These are phyloP conservation scores for Porites divaricata DNA, from an alignment of 92 coral and sea anemone species.

Conservation along the genomic window DNA sequence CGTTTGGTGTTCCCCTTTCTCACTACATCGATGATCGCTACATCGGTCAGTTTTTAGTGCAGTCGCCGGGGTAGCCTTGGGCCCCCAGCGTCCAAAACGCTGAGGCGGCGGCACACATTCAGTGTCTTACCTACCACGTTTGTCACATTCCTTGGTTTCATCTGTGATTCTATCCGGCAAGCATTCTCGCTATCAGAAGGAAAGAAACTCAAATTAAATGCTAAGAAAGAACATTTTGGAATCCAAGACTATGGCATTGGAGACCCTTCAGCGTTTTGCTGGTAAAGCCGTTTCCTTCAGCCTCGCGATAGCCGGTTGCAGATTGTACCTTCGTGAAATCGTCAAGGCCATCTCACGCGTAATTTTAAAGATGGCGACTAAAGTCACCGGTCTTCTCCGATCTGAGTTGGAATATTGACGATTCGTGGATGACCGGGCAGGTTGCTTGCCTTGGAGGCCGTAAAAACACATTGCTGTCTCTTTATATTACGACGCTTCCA, in stretches of 20 bases:
- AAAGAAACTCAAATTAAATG: not conserved
- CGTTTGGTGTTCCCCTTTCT: slow-evolving; percentile 35
- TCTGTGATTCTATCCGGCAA: slow-evolving; percentile 8
- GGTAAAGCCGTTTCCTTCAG: not conserved
- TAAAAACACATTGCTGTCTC: slow-evolving; percentile 40
- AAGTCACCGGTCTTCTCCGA: slow-evolving; percentile 15
- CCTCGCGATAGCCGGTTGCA: no score
- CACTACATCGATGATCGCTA: slow-evolving; percentile 54
- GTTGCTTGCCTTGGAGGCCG: slow-evolving; percentile 53
- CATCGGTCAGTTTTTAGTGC: slow-evolving; percentile 15
- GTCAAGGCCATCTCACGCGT: not conserved
- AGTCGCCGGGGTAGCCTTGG: not conserved
- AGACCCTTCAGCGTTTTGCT: not conserved
- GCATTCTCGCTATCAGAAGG: not conserved
- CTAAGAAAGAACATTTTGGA: not conserved
- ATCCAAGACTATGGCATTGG: not conserved
- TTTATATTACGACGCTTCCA: slow-evolving; percentile 43
- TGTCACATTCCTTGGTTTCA: not conserved
- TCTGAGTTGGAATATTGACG: slow-evolving; percentile 52
- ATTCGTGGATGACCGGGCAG: slow-evolving; percentile 38
- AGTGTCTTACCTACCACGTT: no score
- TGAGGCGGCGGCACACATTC: no score
- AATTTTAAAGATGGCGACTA: not conserved
- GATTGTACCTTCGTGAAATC: no score
- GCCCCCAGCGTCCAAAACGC: no score